Base-by-base conservation (phyloP, 2,888 invertebrate genomes). In the Luperina nickerlii region DNA sequence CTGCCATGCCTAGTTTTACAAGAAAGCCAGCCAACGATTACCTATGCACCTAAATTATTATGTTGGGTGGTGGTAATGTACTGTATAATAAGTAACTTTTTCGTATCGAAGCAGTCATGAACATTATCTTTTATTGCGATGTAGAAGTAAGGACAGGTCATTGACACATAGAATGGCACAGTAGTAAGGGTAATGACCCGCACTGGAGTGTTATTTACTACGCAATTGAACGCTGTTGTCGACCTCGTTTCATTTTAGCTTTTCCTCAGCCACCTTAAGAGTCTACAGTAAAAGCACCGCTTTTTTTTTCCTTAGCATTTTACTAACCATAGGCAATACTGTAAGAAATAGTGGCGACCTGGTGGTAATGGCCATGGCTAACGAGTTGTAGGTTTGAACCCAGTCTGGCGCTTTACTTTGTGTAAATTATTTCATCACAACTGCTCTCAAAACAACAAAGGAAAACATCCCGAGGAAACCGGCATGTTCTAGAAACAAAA, bases 181-280 rank as follows among this genome's bases (percentile, higher is more conserved):
- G 66, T 68, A 62, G 51, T 48, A 51, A 63, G 71, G 32, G 54
- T 79, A 71, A 84, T n/a, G 70, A 57, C 32, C 62, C 62, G n/a
- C 9, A 2, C 42, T 57, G 48, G 60, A 79, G 24, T 68, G 57
- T 72, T 79, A 79, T 84, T 72, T 62, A 69, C 62, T 57, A 72
- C 48, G 32, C 32, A 51, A 69, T 68, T 68, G 71, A 24, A 72
- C 13, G 63, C 42, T 57, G 24, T 13, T 42, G 32, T 62, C 76
- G 57, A 63, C 63, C 54, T 72, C 62, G 15, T 72, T 84, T 63
- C 24, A 57, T 48, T 69, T 72, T 32, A 45, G 45, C 15, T 65
- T 65, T 60, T 65, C 60, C 72, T 80, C 70, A 48, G 45, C 18
- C 11, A 51, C 8, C 62, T 57, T 45, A 48, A 83, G 51, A 62